These are phyloP conservation scores for Tiliacea aurago DNA, from an alignment of 2,888 invertebrate species.

Conservation along the genomic window DNA sequence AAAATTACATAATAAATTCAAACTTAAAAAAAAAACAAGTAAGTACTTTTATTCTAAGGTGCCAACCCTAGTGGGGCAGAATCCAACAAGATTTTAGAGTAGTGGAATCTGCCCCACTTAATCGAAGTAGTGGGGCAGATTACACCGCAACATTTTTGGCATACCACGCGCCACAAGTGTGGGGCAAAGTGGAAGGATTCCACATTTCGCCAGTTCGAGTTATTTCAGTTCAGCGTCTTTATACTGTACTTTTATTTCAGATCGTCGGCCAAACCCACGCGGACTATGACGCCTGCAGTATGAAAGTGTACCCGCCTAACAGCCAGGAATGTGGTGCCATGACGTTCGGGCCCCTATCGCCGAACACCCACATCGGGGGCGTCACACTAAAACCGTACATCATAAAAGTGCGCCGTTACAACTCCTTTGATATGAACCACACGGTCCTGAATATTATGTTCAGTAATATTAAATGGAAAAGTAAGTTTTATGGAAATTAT, in stretches of 20 bases:
- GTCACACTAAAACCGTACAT: constrained; percentile 84
- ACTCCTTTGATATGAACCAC: constrained; percentile 70
- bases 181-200: too few relatives aligned
- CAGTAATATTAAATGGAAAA: constrained; percentile 87
- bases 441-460: constrained; percentile 87
- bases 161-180: too few relatives aligned
- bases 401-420: constrained; percentile 60
- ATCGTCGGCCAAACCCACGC: constrained; percentile 74
- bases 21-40: too few relatives aligned
- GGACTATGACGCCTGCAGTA: constrained; percentile 79
- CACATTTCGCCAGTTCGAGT: too few relatives aligned
- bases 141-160: too few relatives aligned
- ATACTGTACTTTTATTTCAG: constrained; percentile 65
- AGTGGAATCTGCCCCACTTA: too few relatives aligned
- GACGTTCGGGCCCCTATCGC: constrained; percentile 81
- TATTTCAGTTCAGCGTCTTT: not conserved
- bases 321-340: constrained; percentile 81
- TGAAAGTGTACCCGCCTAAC: constrained; percentile 80
- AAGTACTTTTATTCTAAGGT: too few relatives aligned
- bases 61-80: too few relatives aligned
- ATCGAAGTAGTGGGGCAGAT: too few relatives aligned
- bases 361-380: constrained; percentile 82
- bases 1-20: too few relatives aligned
- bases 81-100: too few relatives aligned
- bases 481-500: constrained; percentile 74